Base-by-base conservation (phyloP, 2,888 invertebrate species). In the Parascotia fuliginaria region DNA sequence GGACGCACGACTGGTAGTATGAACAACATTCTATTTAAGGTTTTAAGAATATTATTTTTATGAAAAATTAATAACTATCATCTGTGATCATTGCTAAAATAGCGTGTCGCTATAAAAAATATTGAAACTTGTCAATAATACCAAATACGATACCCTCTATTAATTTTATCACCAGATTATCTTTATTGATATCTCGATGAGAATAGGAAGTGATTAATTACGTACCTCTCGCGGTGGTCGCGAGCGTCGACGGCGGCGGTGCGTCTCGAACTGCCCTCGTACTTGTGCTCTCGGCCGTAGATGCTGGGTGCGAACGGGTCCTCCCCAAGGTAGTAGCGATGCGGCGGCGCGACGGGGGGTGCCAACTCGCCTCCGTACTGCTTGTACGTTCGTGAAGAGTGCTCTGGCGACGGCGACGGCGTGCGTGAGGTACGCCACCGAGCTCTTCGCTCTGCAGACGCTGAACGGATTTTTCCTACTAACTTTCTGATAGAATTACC, bases 231-330 rank as follows among this genome's bases (percentile, higher is more conserved):
- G 70, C 91, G 79, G 57, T 84, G 81, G 65, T 88, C 89, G 65
- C 92, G 89, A 73, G 81, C 74, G 84, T 89, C 89, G 63, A 71
- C 70, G 55, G 78, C 86, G 78, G 83, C 83, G 70, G 82, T 75
- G 71, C 93, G 89, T 70, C 89, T 89, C 55, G 94, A 87, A 84
- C 93, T 93, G 76, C 95, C 94, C 84, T 95, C 95, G 89, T 97
- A 96, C 79, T 96, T 96, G 85, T 96, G 96, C 86, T 97, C 97
- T 73, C 96, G 94, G 57, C 97, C 96, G 84, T 96, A 97, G 79
- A 96, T 95, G 85, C 95, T 96, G 59, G 95, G 96, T 48, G 95
- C 96, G 83, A 96, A 97, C 19, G 97, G 97, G 92, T 97, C 97
- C 88, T 97, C 97, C 29, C 97, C 97, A 65, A 97, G 93, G 84